Percentiles rank a stretch among this genome's conserved stretches.
phyloP scores from a whole-genome alignment of 1,140 invertebrate genomes.

The Dreissena rostriformis region DNA sequence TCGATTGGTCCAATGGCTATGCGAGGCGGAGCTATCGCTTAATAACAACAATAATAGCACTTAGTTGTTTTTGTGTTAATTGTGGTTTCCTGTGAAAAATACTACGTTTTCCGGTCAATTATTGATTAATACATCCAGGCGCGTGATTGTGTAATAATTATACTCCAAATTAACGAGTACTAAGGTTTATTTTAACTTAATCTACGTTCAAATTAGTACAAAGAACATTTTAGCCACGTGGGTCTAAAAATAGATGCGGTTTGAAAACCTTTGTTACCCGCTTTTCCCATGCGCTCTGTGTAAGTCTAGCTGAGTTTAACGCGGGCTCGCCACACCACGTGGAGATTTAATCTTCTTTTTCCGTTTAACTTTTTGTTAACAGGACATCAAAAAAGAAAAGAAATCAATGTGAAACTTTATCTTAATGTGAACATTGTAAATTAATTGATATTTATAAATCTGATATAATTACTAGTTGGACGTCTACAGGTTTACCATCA shows the following conservation, averaged over 20 bases:
- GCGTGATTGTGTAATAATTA: too few relatives aligned
- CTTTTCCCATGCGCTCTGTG: constrained; percentile 21
- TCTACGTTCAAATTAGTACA: not conserved
- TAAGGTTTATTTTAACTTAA: not conserved
- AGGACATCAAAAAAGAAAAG: not conserved
- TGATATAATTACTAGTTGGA: too few relatives aligned
- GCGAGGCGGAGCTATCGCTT: constrained; percentile 34
- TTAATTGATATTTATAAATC: too few relatives aligned
- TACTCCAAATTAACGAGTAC: constrained; percentile 15
- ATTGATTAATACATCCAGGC: too few relatives aligned
- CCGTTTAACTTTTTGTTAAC: constrained; percentile 21
- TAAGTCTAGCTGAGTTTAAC: constrained; percentile 15
- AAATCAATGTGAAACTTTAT: constrained; percentile 2
- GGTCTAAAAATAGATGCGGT: constrained; percentile 53
- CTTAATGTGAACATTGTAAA: not conserved
- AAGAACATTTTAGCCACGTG: constrained; percentile 31
- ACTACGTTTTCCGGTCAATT: too few relatives aligned
- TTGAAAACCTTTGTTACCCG: constrained; percentile 56
- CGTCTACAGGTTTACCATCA: too few relatives aligned
- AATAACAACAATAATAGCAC: constrained; percentile 48
- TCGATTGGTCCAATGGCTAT: constrained; percentile 6
- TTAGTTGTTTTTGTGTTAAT: not conserved
- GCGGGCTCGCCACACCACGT: constrained; percentile 40
- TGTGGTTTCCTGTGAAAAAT: constrained; percentile 28
- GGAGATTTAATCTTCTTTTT: constrained; percentile 43